These are phyloP conservation scores for Bombus superbus DNA, from an alignment of 1,140 invertebrate genomes.

Conservation along the genomic window DNA sequence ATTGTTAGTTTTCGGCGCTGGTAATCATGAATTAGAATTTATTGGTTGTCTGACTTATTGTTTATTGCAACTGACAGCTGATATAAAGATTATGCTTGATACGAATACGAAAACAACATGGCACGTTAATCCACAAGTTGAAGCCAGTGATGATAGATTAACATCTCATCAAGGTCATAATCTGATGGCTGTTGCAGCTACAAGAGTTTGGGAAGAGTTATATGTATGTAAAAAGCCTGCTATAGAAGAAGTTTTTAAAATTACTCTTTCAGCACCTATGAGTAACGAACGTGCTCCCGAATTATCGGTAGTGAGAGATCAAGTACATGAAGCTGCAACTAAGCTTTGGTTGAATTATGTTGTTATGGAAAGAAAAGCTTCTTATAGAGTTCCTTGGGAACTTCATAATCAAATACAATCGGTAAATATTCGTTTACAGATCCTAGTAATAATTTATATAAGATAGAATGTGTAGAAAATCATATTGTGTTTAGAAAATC, in stretches of 20 bases:
- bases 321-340: slow-evolving; percentile 92
- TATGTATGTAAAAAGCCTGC: slow-evolving; percentile 98
- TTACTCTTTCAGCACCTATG: slow-evolving; percentile 87
- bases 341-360: slow-evolving; percentile 96
- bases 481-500: slow-evolving; percentile 86
- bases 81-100: slow-evolving; percentile 93
- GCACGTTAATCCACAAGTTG: slow-evolving; percentile 92
- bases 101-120: slow-evolving; percentile 92
- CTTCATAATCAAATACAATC: slow-evolving; percentile 97
- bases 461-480: not conserved
- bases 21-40: slow-evolving; percentile 97
- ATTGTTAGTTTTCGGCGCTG: slow-evolving; percentile 94
- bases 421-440: slow-evolving; percentile 74
- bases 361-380: slow-evolving; percentile 93
- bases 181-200: slow-evolving; percentile 94
- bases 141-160: slow-evolving; percentile 89
- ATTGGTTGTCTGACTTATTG: slow-evolving; percentile 98
- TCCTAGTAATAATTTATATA: not conserved
- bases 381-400: slow-evolving; percentile 93
- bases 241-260: slow-evolving; percentile 96
- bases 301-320: slow-evolving; percentile 89
- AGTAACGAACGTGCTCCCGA: slow-evolving; percentile 91
- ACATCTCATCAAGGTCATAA: slow-evolving; percentile 92
- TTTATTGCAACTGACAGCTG: slow-evolving; percentile 95
- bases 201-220: slow-evolving; percentile 97